phyloP scores from a whole-genome alignment of 1,140 invertebrate genomes.

The Prorops nasuta region DNA sequence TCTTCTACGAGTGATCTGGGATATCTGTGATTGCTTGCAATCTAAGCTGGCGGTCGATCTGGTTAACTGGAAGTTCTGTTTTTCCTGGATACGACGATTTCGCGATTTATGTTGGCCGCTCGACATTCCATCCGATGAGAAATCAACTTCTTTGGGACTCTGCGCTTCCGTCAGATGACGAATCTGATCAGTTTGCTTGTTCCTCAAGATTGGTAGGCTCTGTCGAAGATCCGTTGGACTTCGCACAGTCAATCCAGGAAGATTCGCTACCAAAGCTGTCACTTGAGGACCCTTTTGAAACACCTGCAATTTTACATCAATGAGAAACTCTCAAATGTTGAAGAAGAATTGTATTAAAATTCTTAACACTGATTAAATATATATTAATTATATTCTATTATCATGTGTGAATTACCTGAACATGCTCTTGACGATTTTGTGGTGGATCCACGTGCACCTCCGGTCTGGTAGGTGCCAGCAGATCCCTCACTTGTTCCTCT shows the following conservation, averaged over 20 bases:
- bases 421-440: constrained; percentile 32
- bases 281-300: constrained; percentile 65
- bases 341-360: not conserved
- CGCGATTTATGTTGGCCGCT: constrained; percentile 39
- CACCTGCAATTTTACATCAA: constrained; percentile 56
- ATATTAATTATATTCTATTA: no score
- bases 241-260: constrained; percentile 60
- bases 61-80: constrained; percentile 28
- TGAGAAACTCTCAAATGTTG: not conserved
- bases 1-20: constrained; percentile 32
- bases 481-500: constrained; percentile 80
- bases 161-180: constrained; percentile 22
- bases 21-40: constrained; percentile 34
- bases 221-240: constrained; percentile 39
- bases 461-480: constrained; percentile 53
- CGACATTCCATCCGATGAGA: constrained; percentile 33
- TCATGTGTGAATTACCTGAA: constrained; percentile 33
- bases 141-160: constrained; percentile 37
- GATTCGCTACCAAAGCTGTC: constrained; percentile 58
- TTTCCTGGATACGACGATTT: constrained; percentile 31
- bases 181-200: constrained; percentile 35
- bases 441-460: constrained; percentile 27
- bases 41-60: constrained; percentile 47
- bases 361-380: no score
- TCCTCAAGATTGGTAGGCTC: constrained; percentile 39